Conservation (phyloP, 2,888 invertebrate species). For the Synergus itoensis region DNA sequence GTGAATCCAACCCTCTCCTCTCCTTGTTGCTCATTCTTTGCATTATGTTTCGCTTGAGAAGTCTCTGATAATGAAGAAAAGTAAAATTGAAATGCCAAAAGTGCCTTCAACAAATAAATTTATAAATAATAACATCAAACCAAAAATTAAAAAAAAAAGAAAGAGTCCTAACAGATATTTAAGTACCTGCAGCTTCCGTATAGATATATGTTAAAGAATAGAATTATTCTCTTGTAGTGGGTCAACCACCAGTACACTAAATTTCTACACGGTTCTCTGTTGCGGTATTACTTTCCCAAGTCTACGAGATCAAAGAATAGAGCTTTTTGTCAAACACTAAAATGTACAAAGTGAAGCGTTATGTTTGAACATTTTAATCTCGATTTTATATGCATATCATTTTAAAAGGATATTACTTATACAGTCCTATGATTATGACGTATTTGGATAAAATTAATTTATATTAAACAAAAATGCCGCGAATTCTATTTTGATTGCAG, state of each 20-base stretch:
- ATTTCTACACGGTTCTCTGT: constrained; percentile 6
- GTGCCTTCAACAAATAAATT: too few species aligned
- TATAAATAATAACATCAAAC: too few species aligned
- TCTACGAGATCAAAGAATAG: constrained; percentile 22
- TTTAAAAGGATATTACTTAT: background rate
- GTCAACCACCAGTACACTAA: background rate
- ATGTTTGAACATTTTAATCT: background rate
- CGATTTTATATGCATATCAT: background rate
- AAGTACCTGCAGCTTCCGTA: background rate
- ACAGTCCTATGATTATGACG: background rate
- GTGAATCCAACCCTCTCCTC: background rate
- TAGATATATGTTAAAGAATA: background rate
- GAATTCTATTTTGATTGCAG: background rate
- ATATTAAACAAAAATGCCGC: background rate
- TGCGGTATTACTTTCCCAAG: constrained; percentile 1
- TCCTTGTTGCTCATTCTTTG: background rate
- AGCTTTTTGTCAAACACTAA: constrained; percentile 7
- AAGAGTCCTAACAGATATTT: background rate
- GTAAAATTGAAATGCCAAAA: background rate
- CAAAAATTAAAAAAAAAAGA: background rate
- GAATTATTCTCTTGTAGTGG: background rate
- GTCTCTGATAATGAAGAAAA: background rate
- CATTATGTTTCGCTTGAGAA: background rate
- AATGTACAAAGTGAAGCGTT: constrained; percentile 21
- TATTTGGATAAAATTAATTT: background rate